Evolutionary conservation across 64 coral and sea anemone genomes (phyloP).

Genomic region (Montipora cactus): DNA sequence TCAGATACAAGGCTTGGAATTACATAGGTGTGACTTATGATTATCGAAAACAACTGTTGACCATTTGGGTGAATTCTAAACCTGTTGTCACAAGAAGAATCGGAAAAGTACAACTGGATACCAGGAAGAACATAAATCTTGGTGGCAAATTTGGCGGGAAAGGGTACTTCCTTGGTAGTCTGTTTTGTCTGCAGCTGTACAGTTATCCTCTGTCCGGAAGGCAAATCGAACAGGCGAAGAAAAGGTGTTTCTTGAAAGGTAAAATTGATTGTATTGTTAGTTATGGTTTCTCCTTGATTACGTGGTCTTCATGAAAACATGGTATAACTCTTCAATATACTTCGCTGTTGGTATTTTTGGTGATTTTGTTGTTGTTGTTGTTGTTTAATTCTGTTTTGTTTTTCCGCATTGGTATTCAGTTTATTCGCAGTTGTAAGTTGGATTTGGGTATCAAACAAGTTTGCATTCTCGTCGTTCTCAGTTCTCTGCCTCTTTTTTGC

Average conservation of each 20-base stretch:
- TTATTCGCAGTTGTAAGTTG: too few species aligned
- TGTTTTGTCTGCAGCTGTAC: constrained; percentile 86
- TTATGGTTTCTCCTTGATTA: too few species aligned
- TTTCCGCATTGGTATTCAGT: too few species aligned
- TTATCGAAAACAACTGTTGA: constrained; percentile 53
- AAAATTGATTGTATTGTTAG: neutral
- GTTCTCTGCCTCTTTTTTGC: too few species aligned
- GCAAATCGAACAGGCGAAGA: constrained; percentile 72
- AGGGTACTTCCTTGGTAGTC: constrained; percentile 62
- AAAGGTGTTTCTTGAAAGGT: constrained; percentile 71
- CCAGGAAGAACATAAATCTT: constrained; percentile 62
- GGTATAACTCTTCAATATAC: too few species aligned
- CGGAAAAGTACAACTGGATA: constrained; percentile 72
- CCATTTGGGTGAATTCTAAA: constrained; percentile 86
- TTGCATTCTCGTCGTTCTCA: too few species aligned
- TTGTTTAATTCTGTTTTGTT: too few species aligned
- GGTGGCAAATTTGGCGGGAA: constrained; percentile 45
- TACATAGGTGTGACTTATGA: constrained; percentile 76
- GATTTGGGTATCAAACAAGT: too few species aligned
- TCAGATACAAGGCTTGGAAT: constrained; percentile 78
- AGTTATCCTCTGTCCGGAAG: constrained; percentile 41
- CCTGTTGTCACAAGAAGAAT: constrained; percentile 49
- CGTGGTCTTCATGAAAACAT: too few species aligned
- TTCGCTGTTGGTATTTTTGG: too few species aligned
- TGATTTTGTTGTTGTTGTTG: too few species aligned